Conservation (phyloP, 1,140 invertebrate species). For the Bradynema listronoti region DNA sequence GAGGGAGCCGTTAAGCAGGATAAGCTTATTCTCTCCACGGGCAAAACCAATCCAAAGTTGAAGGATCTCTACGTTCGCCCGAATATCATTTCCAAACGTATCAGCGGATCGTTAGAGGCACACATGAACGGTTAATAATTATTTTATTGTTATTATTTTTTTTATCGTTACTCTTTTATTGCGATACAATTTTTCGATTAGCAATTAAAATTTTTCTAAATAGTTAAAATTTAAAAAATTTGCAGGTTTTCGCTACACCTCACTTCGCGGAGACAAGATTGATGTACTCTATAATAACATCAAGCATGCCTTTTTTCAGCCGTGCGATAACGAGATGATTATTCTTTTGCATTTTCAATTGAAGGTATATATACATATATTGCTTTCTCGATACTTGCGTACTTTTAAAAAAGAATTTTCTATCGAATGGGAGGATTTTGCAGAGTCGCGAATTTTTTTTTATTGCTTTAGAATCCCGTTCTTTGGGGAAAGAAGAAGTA, state of each 20-base stretch:
- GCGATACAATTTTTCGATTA: too few species aligned
- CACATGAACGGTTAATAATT: slow-evolving; percentile 76
- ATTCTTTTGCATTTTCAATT: slow-evolving; percentile 96
- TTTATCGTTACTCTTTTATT: slow-evolving; percentile 4
- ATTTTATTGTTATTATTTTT: slow-evolving; percentile 1
- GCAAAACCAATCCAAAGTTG: slow-evolving; percentile 94
- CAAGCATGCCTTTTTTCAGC: slow-evolving; percentile 98
- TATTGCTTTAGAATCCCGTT: slow-evolving; percentile 73
- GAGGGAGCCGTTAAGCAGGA: slow-evolving; percentile 95
- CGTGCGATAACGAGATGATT: slow-evolving; percentile 98
- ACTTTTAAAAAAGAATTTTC: too few species aligned
- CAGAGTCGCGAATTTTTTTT: not conserved
- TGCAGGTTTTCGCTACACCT: slow-evolving; percentile 86
- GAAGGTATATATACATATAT: slow-evolving; percentile 66
- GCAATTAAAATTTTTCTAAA: too few species aligned
- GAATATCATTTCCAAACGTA: slow-evolving; percentile 94
- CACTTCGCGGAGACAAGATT: slow-evolving; percentile 93
- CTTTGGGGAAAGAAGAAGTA: slow-evolving; percentile 99
- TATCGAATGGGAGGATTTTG: too few species aligned
- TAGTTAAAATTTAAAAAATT: too few species aligned
- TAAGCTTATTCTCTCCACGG: slow-evolving; percentile 78
- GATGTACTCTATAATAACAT: slow-evolving; percentile 99
- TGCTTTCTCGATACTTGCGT: too few species aligned
- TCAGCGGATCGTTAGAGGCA: slow-evolving; percentile 81
- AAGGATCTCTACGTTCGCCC: slow-evolving; percentile 97